A percentile compares a stretch with the other conserved stretches of the same genome.
Evolutionary conservation across 2,113 vertebrate species (phyloP).

Genomic region (Gorilla gorilla): DNA sequence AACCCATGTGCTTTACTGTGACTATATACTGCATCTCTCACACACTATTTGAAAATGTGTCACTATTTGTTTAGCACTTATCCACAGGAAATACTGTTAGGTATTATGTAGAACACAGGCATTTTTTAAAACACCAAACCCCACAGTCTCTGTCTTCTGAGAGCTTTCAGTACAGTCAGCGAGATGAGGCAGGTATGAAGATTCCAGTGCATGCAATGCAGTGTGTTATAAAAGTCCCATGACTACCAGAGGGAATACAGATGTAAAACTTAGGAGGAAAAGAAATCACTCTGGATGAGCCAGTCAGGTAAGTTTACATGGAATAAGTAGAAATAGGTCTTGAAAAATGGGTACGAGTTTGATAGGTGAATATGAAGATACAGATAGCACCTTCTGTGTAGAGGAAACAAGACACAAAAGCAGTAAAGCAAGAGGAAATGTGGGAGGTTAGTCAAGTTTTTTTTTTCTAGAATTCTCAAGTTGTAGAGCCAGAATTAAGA

Average conservation of each 20-base stretch:
- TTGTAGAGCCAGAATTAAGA: not conserved
- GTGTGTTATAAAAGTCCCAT: not conserved
- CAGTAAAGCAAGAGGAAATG: not conserved
- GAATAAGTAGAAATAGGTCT: not conserved
- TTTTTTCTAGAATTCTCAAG: not conserved
- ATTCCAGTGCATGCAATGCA: not conserved
- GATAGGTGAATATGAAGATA: not conserved
- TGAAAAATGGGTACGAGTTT: not conserved
- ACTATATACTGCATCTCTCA: not conserved
- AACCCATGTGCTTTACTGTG: not conserved
- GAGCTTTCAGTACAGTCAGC: not conserved
- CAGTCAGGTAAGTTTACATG: not conserved
- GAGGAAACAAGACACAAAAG: not conserved
- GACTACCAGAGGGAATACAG: not conserved
- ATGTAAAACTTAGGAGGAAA: not conserved
- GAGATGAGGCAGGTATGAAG: not conserved
- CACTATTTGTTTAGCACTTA: not conserved
- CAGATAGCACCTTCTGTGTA: not conserved
- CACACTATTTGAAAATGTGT: not conserved
- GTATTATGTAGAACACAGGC: not conserved
- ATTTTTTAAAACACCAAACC: not conserved
- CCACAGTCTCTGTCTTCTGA: not conserved
- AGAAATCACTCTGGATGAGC: not conserved
- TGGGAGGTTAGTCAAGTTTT: not conserved
- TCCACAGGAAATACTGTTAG: not conserved